Conservation (phyloP, 2,888 invertebrate genomes). For the Caenorhabditis uteleia region DNA sequence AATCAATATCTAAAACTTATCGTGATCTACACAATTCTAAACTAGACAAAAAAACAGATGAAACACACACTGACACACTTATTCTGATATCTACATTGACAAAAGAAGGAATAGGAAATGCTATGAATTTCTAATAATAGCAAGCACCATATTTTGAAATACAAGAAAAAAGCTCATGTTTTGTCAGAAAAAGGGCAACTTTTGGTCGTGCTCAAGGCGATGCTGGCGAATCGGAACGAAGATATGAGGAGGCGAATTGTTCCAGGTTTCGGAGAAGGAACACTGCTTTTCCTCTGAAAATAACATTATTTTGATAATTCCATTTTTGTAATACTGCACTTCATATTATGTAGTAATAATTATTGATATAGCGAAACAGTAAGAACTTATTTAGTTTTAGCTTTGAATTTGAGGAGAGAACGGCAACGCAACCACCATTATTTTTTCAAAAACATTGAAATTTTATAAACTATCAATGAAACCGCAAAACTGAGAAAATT, state of each 20-base stretch:
- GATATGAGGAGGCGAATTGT: slow-evolving; percentile 58
- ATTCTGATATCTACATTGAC: neutral
- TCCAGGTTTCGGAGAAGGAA: slow-evolving; percentile 63
- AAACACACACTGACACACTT: neutral
- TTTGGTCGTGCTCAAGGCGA: slow-evolving; percentile 26
- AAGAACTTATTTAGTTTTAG: too few species aligned
- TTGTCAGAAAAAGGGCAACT: neutral
- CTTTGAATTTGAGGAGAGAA: too few species aligned
- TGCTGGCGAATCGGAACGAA: slow-evolving; percentile 56
- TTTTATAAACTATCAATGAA: neutral
- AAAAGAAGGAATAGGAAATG: slow-evolving; percentile 1
- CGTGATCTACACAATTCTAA: too few species aligned
- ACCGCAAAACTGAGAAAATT: too few species aligned
- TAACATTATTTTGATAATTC: too few species aligned
- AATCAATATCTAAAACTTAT: neutral
- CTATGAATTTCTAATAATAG: neutral
- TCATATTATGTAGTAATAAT: too few species aligned
- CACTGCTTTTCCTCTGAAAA: slow-evolving; percentile 61
- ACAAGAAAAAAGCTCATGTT: neutral
- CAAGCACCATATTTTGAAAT: neutral
- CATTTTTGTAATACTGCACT: too few species aligned
- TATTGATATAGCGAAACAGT: too few species aligned
- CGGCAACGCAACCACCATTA: too few species aligned
- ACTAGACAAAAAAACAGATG: neutral
- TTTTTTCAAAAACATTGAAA: too few species aligned